Evolutionary conservation across 2,797 vertebrate species (phyloP).

Genomic region (Adelosebastes latens): DNA sequence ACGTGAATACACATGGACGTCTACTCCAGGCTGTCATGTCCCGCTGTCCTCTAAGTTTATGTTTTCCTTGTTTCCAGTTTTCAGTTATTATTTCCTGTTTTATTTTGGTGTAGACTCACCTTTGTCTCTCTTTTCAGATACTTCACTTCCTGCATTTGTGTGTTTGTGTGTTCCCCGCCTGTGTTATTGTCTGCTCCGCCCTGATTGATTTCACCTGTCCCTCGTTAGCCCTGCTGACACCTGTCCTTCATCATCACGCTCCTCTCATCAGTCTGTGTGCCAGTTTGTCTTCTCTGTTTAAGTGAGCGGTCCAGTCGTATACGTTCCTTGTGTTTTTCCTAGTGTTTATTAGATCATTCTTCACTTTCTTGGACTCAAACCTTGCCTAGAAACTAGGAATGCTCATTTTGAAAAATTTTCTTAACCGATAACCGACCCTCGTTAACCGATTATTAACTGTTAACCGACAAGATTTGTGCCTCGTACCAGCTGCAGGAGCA

Average conservation of each 20-base stretch:
- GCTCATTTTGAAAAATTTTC: too few relatives aligned
- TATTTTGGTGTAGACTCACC: not conserved
- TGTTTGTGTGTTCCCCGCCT: too few relatives aligned
- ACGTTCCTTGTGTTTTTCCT: not conserved
- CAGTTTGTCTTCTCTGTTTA: not conserved
- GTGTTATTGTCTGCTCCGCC: not conserved
- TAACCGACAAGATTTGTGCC: too few relatives aligned
- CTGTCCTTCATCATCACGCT: not conserved
- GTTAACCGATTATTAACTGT: too few relatives aligned
- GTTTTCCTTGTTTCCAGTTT: not conserved
- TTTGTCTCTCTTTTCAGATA: not conserved
- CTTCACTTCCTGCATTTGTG: not conserved
- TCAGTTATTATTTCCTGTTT: not conserved
- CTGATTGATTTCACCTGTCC: too few relatives aligned
- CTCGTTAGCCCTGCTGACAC: too few relatives aligned
- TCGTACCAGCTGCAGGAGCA: too few relatives aligned
- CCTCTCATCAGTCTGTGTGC: not conserved
- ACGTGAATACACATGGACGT: too few relatives aligned
- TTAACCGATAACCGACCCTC: rapidly evolving
- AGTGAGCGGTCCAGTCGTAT: not conserved
- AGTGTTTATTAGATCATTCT: not conserved
- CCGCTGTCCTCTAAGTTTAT: not conserved
- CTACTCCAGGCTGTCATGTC: not conserved
- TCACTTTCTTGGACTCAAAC: not conserved
- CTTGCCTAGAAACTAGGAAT: not conserved